phyloP scores from a whole-genome alignment of 2,888 invertebrate species.

The Aphrophora alni region DNA sequence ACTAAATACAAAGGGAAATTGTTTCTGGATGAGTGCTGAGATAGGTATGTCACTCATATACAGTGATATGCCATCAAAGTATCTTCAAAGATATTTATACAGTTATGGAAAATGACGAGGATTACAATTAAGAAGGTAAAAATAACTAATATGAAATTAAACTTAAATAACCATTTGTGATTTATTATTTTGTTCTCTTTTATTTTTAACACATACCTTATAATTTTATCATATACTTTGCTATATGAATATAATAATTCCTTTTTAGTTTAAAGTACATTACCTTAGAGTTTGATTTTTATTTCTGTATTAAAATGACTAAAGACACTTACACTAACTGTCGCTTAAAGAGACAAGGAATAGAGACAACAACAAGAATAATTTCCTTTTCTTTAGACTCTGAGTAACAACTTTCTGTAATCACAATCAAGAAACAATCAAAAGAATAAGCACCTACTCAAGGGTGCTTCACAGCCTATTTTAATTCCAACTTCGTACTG shows the following conservation, averaged over 20 bases:
- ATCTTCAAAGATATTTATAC: no score
- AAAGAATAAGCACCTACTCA: background rate
- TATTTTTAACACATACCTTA: constrained; percentile 36
- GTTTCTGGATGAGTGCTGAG: no score
- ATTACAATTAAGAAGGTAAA: background rate
- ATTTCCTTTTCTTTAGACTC: background rate
- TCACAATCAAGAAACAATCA: background rate
- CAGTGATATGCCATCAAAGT: no score
- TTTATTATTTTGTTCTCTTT: constrained; percentile 15
- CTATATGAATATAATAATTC: constrained; percentile 37
- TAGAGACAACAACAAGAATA: constrained; percentile 25
- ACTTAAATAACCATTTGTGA: constrained; percentile 6
- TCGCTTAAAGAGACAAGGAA: constrained; percentile 27
- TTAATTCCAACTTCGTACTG: constrained; percentile 22
- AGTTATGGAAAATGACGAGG: no score
- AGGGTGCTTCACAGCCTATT: constrained; percentile 29
- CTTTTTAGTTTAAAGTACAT: constrained; percentile 23
- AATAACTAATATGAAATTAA: background rate
- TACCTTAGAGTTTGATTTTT: constrained; percentile 32
- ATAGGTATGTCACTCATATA: no score
- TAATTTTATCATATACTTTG: constrained; percentile 33
- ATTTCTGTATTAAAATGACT: constrained; percentile 32
- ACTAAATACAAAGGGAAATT: no score
- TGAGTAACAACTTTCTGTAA: background rate
- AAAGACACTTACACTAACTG: constrained; percentile 29